Evolutionary conservation across 2,113 vertebrate genomes (phyloP), one percentile per base, ranked within the genome.

Genomic region (Suncus etruscus): DNA sequence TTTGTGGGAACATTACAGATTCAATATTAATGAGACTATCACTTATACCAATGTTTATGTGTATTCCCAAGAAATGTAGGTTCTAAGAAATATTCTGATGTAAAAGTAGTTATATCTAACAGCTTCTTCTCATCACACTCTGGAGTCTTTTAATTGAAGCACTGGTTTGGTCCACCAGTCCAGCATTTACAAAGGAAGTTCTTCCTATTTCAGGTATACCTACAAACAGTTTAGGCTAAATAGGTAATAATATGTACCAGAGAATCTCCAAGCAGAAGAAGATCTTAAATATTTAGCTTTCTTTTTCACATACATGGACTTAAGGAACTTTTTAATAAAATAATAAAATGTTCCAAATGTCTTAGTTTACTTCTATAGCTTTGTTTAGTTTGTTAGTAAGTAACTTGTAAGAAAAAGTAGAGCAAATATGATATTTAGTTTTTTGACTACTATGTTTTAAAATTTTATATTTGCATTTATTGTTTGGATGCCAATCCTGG

Each of bases 51-150:
- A 27, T 8, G 29, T 47, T 20, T 63, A 83, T 45, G 14, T 87
- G 32, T 86, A 86, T 78, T 89, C 70, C 61, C 65, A 61, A 8
- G 69, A 84, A 75, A 78, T 12, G 58, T 20, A 74, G 25, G 29
- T 86, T 91, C 39, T 76, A 27, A 78, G 61, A 88, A 86, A 80
- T 80, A 79, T 31, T 88, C n/a, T 80, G 25, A 61, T 31, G 11
- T 61, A 66, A n/a, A 95, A 91, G 91, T 68, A 87, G 63, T 74
- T 15, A n/a, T 94, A 72, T 51, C 47, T 48, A 76, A 75, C 61
- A 86, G 51, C 50, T 58, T 76, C n/a, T 95, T 70, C 72, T 89
- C 77, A 92, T 76, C 88, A 92, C 4, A 76, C 3, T 8, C 20
- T 31, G 3, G 22, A 89, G 24, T 83, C 14, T 90, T 54, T 83